Conservation (phyloP, 2,888 invertebrate species). For the Azorinus chamasolen region DNA sequence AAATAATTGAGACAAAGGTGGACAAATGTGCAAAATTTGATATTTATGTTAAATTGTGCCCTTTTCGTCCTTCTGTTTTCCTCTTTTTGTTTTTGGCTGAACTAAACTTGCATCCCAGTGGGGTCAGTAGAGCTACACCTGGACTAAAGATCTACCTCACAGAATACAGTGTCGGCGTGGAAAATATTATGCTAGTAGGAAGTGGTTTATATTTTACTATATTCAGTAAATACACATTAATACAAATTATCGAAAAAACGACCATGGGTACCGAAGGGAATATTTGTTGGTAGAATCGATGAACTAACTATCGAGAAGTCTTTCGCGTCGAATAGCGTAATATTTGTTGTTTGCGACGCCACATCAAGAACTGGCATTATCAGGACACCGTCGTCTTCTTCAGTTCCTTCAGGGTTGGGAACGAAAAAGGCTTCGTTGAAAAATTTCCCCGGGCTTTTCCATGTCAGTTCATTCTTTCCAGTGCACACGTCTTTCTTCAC, state of each 20-base stretch:
- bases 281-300: conserved; percentile 70
- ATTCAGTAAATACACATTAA: too few relatives aligned
- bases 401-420: conserved; percentile 64
- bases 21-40: too few relatives aligned
- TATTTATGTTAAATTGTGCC: too few relatives aligned
- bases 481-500: conserved; percentile 79
- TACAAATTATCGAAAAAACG: conserved; percentile 70
- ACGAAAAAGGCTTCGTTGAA: conserved; percentile 79
- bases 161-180: too few relatives aligned
- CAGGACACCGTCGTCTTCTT: conserved; percentile 82
- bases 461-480: conserved; percentile 54
- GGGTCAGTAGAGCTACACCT: too few relatives aligned
- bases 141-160: too few relatives aligned
- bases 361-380: conserved; percentile 78
- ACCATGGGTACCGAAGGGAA: conserved; percentile 81
- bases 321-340: conserved; percentile 74
- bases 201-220: too few relatives aligned
- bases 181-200: too few relatives aligned
- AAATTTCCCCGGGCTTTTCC: conserved; percentile 63
- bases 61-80: too few relatives aligned
- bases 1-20: too few relatives aligned
- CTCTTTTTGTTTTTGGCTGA: too few relatives aligned
- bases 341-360: conserved; percentile 60
- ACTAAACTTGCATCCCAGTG: too few relatives aligned
- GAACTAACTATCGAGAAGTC: conserved; percentile 67